These are phyloP conservation scores for Seriola quinqueradiata DNA, from an alignment of 2,113 vertebrate species.

Conservation along the genomic window DNA sequence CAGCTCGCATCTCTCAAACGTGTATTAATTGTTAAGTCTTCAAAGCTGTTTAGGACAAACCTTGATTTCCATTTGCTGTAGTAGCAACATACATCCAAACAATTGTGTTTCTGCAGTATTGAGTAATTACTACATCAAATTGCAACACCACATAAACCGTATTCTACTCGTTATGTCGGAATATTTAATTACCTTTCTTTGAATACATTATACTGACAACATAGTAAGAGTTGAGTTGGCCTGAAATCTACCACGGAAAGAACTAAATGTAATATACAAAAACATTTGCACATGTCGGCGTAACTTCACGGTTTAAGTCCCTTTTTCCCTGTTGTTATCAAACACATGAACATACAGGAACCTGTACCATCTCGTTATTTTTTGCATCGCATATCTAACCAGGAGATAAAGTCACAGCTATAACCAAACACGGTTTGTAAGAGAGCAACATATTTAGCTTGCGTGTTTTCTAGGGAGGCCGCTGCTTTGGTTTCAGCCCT, in stretches of 20 bases:
- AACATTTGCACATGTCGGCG: no score
- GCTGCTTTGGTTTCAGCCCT: not conserved
- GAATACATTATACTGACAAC: not conserved
- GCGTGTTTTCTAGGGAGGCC: not conserved
- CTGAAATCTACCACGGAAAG: not conserved
- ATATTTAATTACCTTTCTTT: not conserved
- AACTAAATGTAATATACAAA: no score
- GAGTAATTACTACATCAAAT: not conserved
- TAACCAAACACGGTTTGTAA: not conserved
- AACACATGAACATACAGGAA: not conserved
- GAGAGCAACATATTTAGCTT: not conserved
- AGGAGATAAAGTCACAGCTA: no score
- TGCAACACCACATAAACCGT: not conserved
- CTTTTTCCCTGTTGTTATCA: not conserved
- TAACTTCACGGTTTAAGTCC: not conserved
- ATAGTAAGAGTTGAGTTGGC: no score
- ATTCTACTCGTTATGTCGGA: not conserved
- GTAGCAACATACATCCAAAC: not conserved
- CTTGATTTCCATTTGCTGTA: not conserved
- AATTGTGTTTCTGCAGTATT: not conserved
- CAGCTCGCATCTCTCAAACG: not conserved
- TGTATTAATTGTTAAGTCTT: not conserved
- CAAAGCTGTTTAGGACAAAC: not conserved
- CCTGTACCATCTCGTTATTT: not conserved
- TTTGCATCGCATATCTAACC: not conserved